A percentile compares a stretch with the other conserved stretches of the same genome.
phyloP scores from a whole-genome alignment of 2,888 invertebrate genomes.

The Volucella bombylans region DNA sequence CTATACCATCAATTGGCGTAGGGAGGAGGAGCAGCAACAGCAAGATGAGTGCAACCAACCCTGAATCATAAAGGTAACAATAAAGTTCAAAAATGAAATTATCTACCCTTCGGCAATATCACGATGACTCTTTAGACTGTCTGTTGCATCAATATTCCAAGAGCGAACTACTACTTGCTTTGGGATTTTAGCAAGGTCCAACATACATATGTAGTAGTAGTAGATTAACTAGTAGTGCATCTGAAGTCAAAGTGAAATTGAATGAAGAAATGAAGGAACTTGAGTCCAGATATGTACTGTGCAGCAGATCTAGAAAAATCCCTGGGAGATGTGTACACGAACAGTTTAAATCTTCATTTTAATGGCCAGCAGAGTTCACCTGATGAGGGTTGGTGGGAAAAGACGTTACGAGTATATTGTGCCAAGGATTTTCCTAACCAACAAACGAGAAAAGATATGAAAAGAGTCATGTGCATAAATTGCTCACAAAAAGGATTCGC shows the following conservation, averaged over 20 bases:
- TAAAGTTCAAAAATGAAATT: conserved; percentile 74
- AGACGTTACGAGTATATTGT: conserved; percentile 32
- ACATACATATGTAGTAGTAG: not conserved
- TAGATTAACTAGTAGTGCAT: conserved; percentile 60
- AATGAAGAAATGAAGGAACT: conserved; percentile 69
- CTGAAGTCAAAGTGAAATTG: conserved; percentile 71
- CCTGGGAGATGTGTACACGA: conserved; percentile 12
- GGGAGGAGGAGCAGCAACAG: conserved; percentile 11
- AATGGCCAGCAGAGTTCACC: conserved; percentile 60
- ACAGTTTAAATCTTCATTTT: conserved; percentile 68
- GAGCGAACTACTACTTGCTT: not conserved
- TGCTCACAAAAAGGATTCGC: conserved; percentile 60
- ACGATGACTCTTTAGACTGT: conserved; percentile 67
- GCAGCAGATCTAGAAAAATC: conserved; percentile 54
- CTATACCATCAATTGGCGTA: not conserved
- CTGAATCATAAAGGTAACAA: conserved; percentile 66
- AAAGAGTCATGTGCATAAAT: conserved; percentile 72
- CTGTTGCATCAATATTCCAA: conserved; percentile 68
- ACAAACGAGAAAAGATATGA: conserved; percentile 55
- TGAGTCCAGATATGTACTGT: conserved; percentile 42
- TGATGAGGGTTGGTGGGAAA: conserved; percentile 51
- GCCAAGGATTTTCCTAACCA: conserved; percentile 52
- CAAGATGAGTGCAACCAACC: conserved; percentile 58
- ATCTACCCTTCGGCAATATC: conserved; percentile 70
- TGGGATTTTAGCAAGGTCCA: not conserved